These are phyloP conservation scores for Olivierus martensii DNA, from an alignment of 1,140 invertebrate genomes.

Conservation along the genomic window DNA sequence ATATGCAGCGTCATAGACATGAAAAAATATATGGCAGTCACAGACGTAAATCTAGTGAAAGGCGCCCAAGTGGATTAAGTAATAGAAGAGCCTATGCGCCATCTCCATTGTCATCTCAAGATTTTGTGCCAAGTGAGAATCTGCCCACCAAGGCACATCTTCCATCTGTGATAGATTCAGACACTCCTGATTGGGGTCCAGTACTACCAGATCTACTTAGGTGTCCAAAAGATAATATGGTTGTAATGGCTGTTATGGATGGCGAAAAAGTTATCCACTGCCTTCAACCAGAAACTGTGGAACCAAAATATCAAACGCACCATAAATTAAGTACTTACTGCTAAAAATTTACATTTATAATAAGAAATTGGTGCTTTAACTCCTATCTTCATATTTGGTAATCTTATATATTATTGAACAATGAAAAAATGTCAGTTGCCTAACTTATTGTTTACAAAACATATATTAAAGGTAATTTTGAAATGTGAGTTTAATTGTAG, in stretches of 20 bases:
- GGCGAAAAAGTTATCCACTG: conserved; percentile 70
- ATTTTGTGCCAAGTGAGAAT: neutral
- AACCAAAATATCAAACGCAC: conserved; percentile 4
- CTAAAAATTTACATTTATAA: conserved; percentile 9
- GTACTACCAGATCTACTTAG: conserved; percentile 8
- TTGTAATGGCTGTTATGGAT: conserved; percentile 59
- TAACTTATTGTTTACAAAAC: no score
- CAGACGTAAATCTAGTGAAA: neutral
- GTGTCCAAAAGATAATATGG: conserved; percentile 27
- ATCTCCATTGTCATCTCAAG: neutral
- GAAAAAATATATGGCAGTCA: neutral
- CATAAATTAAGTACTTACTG: conserved; percentile 20
- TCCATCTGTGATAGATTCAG: no score
- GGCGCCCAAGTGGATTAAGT: neutral
- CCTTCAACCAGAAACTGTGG: conserved; percentile 41
- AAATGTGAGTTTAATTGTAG: no score
- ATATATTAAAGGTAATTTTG: no score
- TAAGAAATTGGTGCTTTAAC: no score
- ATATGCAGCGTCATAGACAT: neutral
- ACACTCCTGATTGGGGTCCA: no score
- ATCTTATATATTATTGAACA: no score
- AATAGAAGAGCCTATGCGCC: neutral
- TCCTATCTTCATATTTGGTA: no score
- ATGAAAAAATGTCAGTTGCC: no score
- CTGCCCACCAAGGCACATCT: no score